These are phyloP conservation scores for Chrysodeixis includens DNA, from an alignment of 2,888 invertebrate species.

Conservation along the genomic window DNA sequence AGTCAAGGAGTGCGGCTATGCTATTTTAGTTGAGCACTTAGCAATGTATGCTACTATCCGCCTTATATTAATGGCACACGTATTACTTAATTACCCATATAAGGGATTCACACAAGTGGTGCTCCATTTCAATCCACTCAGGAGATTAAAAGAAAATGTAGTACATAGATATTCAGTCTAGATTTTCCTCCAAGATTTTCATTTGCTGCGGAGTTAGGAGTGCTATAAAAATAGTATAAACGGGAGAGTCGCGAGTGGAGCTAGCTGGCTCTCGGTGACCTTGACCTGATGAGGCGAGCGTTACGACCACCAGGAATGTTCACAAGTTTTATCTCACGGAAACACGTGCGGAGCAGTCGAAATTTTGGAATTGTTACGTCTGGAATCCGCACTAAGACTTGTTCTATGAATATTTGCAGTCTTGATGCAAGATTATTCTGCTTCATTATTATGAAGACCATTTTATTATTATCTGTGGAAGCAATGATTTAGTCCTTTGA, in stretches of 20 bases:
- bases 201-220: slow-evolving; percentile 24
- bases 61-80: neutral
- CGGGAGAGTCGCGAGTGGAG: slow-evolving; percentile 18
- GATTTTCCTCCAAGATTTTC: slow-evolving; percentile 27
- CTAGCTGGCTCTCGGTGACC: slow-evolving; percentile 22
- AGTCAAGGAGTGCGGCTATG: too few species aligned
- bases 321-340: neutral
- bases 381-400: neutral
- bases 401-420: neutral
- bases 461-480: too few species aligned
- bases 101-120: slow-evolving; percentile 17
- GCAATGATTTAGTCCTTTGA: neutral
- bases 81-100: neutral
- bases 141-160: slow-evolving; percentile 37
- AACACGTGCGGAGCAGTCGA: neutral
- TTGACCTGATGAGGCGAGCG: slow-evolving; percentile 28
- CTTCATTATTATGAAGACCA: neutral
- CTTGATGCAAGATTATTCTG: neutral
- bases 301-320: neutral
- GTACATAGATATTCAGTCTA: slow-evolving; percentile 21
- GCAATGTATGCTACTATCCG: neutral
- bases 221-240: slow-evolving; percentile 44
- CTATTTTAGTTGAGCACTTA: too few species aligned
- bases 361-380: neutral
- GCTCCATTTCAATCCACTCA: slow-evolving; percentile 36